Percentiles rank a stretch among this genome's conserved stretches.
phyloP scores from a whole-genome alignment of 2,113 vertebrate genomes.

The Erythrocercus mccallii region DNA sequence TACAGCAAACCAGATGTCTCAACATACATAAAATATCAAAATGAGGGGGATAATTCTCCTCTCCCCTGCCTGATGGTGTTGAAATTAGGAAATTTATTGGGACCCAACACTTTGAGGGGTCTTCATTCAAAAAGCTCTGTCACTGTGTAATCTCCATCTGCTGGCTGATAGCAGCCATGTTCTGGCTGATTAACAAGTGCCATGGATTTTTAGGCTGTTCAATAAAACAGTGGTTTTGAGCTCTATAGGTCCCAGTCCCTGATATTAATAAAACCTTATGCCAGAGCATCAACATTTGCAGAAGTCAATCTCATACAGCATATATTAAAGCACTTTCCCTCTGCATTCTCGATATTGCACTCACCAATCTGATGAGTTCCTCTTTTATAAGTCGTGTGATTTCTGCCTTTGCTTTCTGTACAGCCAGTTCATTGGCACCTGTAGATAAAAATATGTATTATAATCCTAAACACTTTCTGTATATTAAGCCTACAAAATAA shows the following conservation, averaged over 20 bases:
- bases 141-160: constrained; percentile 35
- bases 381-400: constrained; percentile 98
- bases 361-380: constrained; percentile 96
- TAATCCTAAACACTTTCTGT: not conserved
- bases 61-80: not conserved
- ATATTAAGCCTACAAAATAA: not conserved
- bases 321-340: not conserved
- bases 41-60: not conserved
- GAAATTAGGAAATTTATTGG: not conserved
- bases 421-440: constrained; percentile 98
- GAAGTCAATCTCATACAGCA: not conserved
- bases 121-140: not conserved
- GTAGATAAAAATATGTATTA: not conserved
- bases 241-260: not conserved
- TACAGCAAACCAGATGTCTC: not conserved
- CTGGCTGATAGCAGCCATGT: not conserved
- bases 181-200: not conserved
- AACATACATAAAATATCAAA: not conserved
- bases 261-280: not conserved
- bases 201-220: not conserved
- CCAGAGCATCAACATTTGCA: not conserved
- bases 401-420: constrained; percentile 98
- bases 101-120: not conserved
- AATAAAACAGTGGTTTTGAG: not conserved
- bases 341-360: constrained; percentile 31